Evolutionary conservation across 2,888 invertebrate genomes (phyloP), one percentile per base, ranked within the genome.

Genomic region (Odontocolon sp.): DNA sequence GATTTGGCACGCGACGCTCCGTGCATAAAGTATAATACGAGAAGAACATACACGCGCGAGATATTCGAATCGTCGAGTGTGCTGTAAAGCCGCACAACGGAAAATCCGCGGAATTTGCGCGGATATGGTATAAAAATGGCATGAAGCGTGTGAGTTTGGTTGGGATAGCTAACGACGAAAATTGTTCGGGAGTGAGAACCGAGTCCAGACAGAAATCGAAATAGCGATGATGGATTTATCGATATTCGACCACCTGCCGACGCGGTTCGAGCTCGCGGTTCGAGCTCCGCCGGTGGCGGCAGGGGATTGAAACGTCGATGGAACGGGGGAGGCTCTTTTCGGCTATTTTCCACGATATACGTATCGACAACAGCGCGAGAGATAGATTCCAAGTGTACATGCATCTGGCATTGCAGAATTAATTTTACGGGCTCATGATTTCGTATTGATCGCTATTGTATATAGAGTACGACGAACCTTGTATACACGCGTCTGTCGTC

Each of bases 401-500:
- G 45, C 52, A 38, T 64, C 45, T 66, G 71, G 38, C 70, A 59
- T 26, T 9, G 23, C 23, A 16, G 26, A 57, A 71, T 71, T 71
- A 70, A 76, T 76, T 57, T 71, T 33, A 59, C 50, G 40, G 54
- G 18, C 21, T 70, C 42, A 16, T 36, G 61, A 70, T 71, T 66
- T 66, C 45, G 31, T 57, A 66, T 66, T 52, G 52, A 71, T 76
- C 42, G 38, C 42, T 31, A 56, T 11, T 45, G 33, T 42, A 68
- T 42, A n/a, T n/a, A n/a, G n/a, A n/a, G n/a, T n/a, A n/a, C n/a
- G n/a, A n/a, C n/a, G n/a, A n/a, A n/a, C n/a, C n/a, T n/a, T n/a
- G n/a, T n/a, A n/a, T n/a, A n/a, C n/a, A n/a, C n/a, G n/a, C n/a
- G n/a, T n/a, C n/a, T n/a, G n/a, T n/a, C n/a, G n/a, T n/a, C n/a